Conservation (phyloP, 2,113 vertebrate genomes). For the Dasyornis broadbenti region DNA sequence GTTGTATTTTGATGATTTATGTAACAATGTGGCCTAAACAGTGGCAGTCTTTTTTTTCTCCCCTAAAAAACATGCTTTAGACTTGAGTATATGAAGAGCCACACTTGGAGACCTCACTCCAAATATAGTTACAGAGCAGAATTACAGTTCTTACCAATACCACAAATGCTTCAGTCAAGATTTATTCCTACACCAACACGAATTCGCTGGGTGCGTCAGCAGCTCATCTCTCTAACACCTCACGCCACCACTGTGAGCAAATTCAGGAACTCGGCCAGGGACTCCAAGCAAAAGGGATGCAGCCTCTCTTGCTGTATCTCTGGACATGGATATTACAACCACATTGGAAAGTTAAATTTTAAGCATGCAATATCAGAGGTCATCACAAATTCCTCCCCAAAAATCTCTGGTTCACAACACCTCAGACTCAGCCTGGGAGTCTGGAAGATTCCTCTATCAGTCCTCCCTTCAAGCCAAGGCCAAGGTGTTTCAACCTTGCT, state of each 20-base stretch:
- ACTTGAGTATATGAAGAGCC: neutral
- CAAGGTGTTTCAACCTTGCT: neutral
- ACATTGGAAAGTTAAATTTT: neutral
- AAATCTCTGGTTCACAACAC: neutral
- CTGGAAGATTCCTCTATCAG: neutral
- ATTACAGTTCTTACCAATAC: neutral
- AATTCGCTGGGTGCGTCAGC: neutral
- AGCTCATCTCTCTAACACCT: neutral
- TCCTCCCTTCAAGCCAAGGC: neutral
- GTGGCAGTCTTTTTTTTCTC: too few relatives aligned
- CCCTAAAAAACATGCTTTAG: neutral
- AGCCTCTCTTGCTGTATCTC: neutral
- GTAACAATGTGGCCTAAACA: neutral
- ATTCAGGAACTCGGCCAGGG: neutral
- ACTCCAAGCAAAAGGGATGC: neutral
- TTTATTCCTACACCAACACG: neutral
- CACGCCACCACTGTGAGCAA: neutral
- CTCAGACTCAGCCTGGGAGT: neutral
- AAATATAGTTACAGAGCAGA: neutral
- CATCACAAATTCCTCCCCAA: neutral
- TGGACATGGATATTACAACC: neutral
- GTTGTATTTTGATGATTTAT: neutral
- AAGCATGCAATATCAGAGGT: neutral
- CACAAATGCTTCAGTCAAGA: neutral
- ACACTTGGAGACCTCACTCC: neutral